A percentile compares a stretch with the other conserved stretches of the same genome.
Evolutionary conservation across 2,888 invertebrate genomes (phyloP).

Genomic region (Cactoblastis cactorum): DNA sequence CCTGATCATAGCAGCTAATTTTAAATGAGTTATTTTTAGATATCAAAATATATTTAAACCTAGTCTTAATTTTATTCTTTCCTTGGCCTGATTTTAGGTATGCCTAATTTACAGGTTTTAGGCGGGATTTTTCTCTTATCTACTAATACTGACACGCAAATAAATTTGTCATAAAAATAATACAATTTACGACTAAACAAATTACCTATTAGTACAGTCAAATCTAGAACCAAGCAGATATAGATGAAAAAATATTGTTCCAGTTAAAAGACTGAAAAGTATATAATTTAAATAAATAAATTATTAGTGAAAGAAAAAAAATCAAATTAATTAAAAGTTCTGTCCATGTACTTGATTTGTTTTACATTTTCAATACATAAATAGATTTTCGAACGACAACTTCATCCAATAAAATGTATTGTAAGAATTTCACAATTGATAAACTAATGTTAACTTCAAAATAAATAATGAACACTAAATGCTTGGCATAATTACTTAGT

Average conservation of each 20-base stretch:
- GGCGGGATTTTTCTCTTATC: slow-evolving; percentile 6
- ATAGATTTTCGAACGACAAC: too few relatives aligned
- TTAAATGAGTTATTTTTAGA: neutral
- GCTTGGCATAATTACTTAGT: neutral
- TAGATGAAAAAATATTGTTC: too few relatives aligned
- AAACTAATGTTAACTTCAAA: neutral
- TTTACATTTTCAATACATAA: too few relatives aligned
- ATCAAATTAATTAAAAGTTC: too few relatives aligned
- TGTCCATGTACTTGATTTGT: too few relatives aligned
- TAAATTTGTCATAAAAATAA: neutral
- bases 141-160: slow-evolving; percentile 4
- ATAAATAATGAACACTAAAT: neutral
- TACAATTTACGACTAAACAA: neutral
- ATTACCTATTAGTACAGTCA: neutral
- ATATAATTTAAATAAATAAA: too few relatives aligned
- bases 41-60: neutral
- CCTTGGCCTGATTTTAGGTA: neutral
- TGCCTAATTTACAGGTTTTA: neutral
- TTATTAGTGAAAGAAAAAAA: too few relatives aligned
- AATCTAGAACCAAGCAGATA: too few relatives aligned
- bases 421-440: too few relatives aligned
- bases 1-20: neutral
- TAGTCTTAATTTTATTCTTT: neutral
- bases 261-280: neutral
- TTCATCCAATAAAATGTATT: too few relatives aligned